Conservation (phyloP, 2,797 vertebrate species). For the Lacerta agilis region DNA sequence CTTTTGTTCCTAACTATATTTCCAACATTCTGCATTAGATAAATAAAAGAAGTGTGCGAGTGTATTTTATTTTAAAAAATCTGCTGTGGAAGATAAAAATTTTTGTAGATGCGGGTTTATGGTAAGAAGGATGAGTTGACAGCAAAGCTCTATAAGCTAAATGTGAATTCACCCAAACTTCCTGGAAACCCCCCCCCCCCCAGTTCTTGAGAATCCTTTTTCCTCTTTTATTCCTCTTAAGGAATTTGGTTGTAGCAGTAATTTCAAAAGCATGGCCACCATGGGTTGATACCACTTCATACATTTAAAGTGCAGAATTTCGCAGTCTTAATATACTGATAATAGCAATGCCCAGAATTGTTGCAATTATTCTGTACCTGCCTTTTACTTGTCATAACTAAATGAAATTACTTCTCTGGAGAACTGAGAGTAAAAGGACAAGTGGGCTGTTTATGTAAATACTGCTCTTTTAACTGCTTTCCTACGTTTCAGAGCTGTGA, state of each 20-base stretch:
- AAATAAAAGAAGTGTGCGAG: background rate
- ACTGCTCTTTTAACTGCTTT: background rate
- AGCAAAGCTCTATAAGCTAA: no score
- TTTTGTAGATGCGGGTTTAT: no score
- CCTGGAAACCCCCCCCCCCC: no score
- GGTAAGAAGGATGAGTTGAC: no score
- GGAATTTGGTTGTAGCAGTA: background rate
- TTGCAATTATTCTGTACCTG: background rate
- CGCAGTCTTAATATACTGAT: background rate
- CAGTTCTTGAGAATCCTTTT: no score
- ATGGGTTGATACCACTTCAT: background rate
- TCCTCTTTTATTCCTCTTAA: no score
- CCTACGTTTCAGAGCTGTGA: constrained; percentile 87
- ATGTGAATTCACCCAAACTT: no score
- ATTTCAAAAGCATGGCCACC: background rate
- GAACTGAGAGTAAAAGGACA: background rate
- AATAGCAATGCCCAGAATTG: background rate
- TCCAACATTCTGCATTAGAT: background rate
- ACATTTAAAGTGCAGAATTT: background rate
- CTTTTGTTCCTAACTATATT: background rate
- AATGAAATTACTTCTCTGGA: background rate
- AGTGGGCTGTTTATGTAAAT: background rate
- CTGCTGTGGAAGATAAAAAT: no score
- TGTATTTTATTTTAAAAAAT: background rate
- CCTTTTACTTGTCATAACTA: background rate